Evolutionary conservation across 64 coral and sea anemone genomes (phyloP), one percentile per base, ranked within the genome.

Genomic region (Orbicella faveolata): DNA sequence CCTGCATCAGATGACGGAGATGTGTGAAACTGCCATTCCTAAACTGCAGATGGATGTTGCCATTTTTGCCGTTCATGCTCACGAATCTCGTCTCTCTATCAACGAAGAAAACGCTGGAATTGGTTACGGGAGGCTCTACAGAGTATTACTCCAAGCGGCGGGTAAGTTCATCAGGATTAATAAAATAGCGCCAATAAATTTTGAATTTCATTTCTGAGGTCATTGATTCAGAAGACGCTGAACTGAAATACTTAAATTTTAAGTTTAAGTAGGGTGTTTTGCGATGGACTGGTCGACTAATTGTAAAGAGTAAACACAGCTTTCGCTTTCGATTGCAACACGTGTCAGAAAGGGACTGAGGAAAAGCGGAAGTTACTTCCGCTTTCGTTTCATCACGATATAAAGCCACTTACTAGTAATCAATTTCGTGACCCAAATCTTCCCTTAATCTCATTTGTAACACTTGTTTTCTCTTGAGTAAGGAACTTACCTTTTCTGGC

Each of bases 41-140:
- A 21, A n/a, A 23, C 82, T 73, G 52, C 30, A 72, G 19, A 85
- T 85, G 82, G 90, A 93, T 74, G 80, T 84, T 20, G 94, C 94
- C 18, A 80, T 96, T 52, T 96, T 96, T 90, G 94, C 87, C 37
- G 90, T 96, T 18, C 90, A 96, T 87, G 94, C 90, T 21, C 81
- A 96, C 34, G 94, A 96, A 78, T 96, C 90, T 7, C 73, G 90
- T 14, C 67, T 96, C 9, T 96, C 90, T 11, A 52, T 96, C 7
- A 96, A 96, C 81, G 90, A 93, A 86, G 73, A 79, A 10, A 92
- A 84, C 6, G 87, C 87, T 87, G 94, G 90, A 12, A 93, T 93
- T 79, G 94, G 94, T 30, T 96, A 96, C 19, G 80, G 87, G 8
- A 93, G 76, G 87, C 52, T 96, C n/a, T 96, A 96, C 70, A 87